These are phyloP conservation scores for Vanessa atalanta DNA, from an alignment of 1,140 invertebrate species.

Conservation along the genomic window DNA sequence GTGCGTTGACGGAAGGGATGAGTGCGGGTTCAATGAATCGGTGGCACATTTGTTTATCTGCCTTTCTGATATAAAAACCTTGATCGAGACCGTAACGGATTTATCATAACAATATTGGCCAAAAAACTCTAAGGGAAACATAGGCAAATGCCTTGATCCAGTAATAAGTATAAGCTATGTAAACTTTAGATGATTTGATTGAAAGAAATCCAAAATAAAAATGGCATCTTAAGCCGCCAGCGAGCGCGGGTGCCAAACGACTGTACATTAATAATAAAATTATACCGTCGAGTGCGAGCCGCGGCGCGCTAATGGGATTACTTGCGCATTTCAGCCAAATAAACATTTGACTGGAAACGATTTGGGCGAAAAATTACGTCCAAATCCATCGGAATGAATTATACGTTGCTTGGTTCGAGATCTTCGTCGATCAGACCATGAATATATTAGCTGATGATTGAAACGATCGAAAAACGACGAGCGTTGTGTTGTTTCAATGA, in stretches of 20 bases:
- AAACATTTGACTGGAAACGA: slow-evolving; percentile 32
- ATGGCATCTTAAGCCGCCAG: slow-evolving; percentile 24
- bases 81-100: no score
- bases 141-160: background rate
- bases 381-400: slow-evolving; percentile 27
- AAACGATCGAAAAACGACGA: background rate
- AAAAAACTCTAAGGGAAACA: no score
- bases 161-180: background rate
- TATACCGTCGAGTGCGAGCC: slow-evolving; percentile 26
- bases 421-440: background rate
- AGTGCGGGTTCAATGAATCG: no score
- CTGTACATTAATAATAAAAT: slow-evolving; percentile 38
- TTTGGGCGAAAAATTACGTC: slow-evolving; percentile 30
- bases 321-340: slow-evolving; percentile 32
- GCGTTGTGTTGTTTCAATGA: background rate
- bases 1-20: no score
- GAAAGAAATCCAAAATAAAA: slow-evolving; percentile 33
- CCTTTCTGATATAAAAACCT: no score
- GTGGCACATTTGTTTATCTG: no score
- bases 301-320: slow-evolving; percentile 25
- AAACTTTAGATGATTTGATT: slow-evolving; percentile 19
- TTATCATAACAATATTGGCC: no score
- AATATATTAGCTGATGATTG: slow-evolving; percentile 14
- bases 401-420: background rate
- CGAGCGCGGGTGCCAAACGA: slow-evolving; percentile 29